Evolutionary conservation across 2,797 vertebrate genomes (phyloP).

Genomic region (Carduelis carduelis): DNA sequence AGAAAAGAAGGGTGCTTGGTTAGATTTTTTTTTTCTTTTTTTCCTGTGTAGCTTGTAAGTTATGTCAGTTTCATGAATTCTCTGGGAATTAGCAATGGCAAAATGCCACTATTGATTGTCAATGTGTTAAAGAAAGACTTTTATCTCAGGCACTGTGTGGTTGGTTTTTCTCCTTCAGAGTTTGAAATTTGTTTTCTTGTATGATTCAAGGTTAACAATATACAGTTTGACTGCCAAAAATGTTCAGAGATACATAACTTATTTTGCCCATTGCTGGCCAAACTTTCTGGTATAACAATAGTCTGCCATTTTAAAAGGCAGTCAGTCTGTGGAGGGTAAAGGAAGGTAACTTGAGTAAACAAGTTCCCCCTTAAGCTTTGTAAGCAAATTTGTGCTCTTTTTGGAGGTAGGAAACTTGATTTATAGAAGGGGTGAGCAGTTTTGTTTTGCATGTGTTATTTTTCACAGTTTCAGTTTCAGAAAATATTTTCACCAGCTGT

Average conservation of each 20-base stretch:
- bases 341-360: not conserved
- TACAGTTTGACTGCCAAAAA: not conserved
- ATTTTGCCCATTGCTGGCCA: not conserved
- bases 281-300: not conserved
- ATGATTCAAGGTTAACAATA: not conserved
- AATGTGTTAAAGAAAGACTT: not conserved
- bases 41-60: not conserved
- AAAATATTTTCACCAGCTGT: not conserved
- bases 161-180: not conserved
- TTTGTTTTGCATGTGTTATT: not conserved
- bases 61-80: not conserved
- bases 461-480: not conserved
- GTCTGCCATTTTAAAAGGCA: not conserved
- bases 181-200: not conserved
- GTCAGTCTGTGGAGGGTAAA: not conserved
- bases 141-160: not conserved
- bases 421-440: not conserved
- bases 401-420: not conserved
- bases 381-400: not conserved
- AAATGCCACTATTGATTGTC: not conserved
- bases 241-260: not conserved
- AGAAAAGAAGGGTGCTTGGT: not conserved
- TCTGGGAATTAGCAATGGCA: not conserved
- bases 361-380: not conserved
- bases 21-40: not conserved